These are phyloP conservation scores for Dendroctonus ponderosae DNA, from an alignment of 1,140 invertebrate genomes.

Conservation along the genomic window DNA sequence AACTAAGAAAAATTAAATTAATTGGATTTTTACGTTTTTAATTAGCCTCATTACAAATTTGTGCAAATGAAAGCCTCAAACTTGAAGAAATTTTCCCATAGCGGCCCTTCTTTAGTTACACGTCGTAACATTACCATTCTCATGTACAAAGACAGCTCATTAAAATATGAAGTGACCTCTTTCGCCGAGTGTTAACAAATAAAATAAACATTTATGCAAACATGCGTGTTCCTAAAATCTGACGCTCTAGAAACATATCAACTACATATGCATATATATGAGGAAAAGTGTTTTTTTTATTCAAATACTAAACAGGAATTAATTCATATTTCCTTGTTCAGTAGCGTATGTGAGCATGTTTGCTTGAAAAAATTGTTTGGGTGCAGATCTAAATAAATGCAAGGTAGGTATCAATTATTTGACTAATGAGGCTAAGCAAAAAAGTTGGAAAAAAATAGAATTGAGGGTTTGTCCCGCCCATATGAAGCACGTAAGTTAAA, in stretches of 20 bases:
- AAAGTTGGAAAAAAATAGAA: no score
- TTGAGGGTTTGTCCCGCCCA: no score
- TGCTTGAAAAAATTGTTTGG: no score
- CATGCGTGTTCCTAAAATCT: conserved; percentile 9
- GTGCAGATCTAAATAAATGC: no score
- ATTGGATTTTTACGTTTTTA: no score
- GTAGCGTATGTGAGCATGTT: not conserved
- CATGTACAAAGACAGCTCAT: not conserved
- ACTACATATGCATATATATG: not conserved
- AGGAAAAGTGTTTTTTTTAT: not conserved
- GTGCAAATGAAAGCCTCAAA: no score
- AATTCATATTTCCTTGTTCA: not conserved
- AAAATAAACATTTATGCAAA: conserved; percentile 11
- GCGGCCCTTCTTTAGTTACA: no score
- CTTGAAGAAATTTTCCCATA: no score
- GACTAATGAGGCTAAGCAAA: not conserved
- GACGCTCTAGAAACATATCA: conserved; percentile 2
- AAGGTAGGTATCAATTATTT: not conserved
- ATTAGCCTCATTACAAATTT: no score
- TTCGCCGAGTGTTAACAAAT: conserved; percentile 6
- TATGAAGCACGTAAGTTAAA: no score
- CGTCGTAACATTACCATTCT: no score
- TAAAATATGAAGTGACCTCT: conserved; percentile 1
- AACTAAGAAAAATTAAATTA: no score
- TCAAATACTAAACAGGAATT: not conserved